Evolutionary conservation across 2,888 invertebrate genomes (phyloP).

Genomic region (Callyntrura guangdongensis): DNA sequence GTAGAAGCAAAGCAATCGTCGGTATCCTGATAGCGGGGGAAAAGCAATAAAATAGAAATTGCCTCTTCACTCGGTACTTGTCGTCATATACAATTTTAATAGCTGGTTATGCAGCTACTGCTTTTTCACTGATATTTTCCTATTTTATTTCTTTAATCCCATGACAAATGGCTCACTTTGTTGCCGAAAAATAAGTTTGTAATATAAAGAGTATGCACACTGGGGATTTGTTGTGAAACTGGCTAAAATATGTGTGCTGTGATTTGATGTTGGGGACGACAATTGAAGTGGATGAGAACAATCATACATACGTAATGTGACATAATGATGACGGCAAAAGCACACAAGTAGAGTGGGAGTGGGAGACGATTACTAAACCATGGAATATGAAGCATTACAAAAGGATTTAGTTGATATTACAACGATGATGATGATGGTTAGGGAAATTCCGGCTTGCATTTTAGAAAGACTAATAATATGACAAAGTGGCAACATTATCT

Average conservation of each 20-base stretch:
- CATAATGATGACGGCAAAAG: conserved; percentile 12
- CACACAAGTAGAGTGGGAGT: conserved; percentile 18
- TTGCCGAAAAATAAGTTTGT: conserved; percentile 10
- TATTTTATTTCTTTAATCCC: conserved; percentile 61
- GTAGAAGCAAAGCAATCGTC: background rate
- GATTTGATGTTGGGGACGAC: conserved; percentile 3
- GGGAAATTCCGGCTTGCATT: background rate
- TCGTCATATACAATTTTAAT: background rate
- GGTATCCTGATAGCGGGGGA: too few species aligned
- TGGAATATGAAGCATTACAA: background rate
- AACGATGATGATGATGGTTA: background rate
- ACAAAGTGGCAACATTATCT: too few species aligned
- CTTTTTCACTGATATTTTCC: background rate
- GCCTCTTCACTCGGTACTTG: conserved; percentile 5
- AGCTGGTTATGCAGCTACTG: background rate
- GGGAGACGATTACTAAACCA: conserved; percentile 17
- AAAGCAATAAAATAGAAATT: background rate
- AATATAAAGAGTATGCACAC: conserved; percentile 45
- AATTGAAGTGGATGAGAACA: conserved; percentile 41
- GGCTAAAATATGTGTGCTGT: background rate
- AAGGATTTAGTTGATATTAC: background rate
- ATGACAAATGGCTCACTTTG: conserved; percentile 60
- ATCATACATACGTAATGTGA: conserved; percentile 17
- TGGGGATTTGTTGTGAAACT: conserved; percentile 28
- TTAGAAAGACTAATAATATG: too few species aligned